Evolutionary conservation across 2,797 vertebrate species (phyloP).

Genomic region (Eulemur coronatus): DNA sequence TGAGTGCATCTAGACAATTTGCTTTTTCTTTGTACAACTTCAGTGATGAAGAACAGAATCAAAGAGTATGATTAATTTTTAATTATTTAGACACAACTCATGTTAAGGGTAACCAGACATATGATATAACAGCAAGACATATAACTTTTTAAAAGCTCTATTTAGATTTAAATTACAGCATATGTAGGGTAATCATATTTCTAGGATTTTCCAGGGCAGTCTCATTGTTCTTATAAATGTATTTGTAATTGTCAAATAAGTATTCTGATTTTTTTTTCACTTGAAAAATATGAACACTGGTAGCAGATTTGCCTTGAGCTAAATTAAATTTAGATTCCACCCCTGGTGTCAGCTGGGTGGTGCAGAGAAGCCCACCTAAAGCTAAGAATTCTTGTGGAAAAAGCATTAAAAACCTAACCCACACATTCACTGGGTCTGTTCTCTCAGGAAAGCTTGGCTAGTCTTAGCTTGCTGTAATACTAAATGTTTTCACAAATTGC

Average conservation of each 20-base stretch:
- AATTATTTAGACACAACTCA: conserved; percentile 10
- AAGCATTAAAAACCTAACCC: background rate
- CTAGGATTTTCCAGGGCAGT: background rate
- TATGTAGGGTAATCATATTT: background rate
- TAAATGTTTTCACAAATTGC: background rate
- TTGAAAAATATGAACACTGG: conserved; percentile 34
- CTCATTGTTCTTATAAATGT: background rate
- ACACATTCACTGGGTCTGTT: background rate
- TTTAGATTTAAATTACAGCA: background rate
- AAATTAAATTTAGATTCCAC: conserved; percentile 58
- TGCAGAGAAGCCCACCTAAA: background rate
- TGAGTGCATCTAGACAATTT: background rate
- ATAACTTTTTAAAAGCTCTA: background rate
- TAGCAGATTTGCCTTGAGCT: conserved; percentile 46
- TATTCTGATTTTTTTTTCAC: conserved; percentile 22
- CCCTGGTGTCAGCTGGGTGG: background rate
- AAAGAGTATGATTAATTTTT: background rate
- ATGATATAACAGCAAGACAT: background rate
- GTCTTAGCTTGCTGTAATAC: background rate
- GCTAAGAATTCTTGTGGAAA: background rate
- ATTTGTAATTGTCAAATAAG: conserved; percentile 21
- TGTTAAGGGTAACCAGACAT: background rate
- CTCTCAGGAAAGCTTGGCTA: background rate
- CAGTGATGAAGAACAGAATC: background rate
- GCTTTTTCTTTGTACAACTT: background rate